Base-by-base conservation (phyloP, 1,140 invertebrate species). In the Calycopis cecrops region DNA sequence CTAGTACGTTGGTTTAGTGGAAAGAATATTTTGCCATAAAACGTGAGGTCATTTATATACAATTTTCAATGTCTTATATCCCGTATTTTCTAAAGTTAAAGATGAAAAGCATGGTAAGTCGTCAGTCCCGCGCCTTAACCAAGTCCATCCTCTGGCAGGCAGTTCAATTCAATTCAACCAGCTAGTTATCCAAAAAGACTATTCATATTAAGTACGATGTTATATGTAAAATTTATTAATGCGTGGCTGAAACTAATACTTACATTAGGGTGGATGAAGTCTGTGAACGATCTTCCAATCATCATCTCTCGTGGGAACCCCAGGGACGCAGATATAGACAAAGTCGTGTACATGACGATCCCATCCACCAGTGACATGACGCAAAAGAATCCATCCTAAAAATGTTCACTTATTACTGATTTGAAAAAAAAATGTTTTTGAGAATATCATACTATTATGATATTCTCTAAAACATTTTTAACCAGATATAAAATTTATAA, bases 231-330 rank as follows among this genome's bases (percentile, higher is more conserved):
- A 50, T 21, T 35, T 34, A 50, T 50, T 18, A 16, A 35, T 8
- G 0, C 14, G 28, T 6, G 11, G 12, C 3, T 17, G 2, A 1
- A 17, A 35, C 8, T 17, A 55, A 18, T 44, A 63, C 90, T 90
- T 50, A 93, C 95, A 78, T 92, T 94, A 0, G 92, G 91, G 82
- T 96, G 94, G 0, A 97, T 88, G 69, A 96, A 96, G 69, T 97
- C 94, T 51, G 96, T 94, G 67, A 97, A 95, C 3, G 93, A 94
- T 44, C 93, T 87, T 4, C 94, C 95, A n/a, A 94, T 84, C 93
- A 94, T 95, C 90, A 94, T 94, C 54, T 96, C 94, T 63, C 93
- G 92, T 0, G 94, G 92, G 73, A 93, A 96, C 11, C 94, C 94
- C 17, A 97, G 82, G n/a, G 92, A 88, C 4, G 91, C 84, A 0